Evolutionary conservation across 2,113 vertebrate species (phyloP).

Genomic region (Cairina moschata): DNA sequence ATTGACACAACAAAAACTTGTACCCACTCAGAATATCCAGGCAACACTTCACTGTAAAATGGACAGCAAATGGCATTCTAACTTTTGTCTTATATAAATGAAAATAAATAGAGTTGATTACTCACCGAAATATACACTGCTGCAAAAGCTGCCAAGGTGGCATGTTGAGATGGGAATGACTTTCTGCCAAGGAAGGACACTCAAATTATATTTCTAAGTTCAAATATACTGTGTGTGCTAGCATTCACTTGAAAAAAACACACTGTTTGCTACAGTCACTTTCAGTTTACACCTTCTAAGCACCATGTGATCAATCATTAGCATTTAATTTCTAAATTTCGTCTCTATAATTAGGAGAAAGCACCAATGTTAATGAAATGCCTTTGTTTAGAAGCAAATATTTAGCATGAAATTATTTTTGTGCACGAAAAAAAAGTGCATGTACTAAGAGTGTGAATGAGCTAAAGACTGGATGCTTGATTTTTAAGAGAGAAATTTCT

Average conservation of each 20-base stretch:
- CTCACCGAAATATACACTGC: conserved; percentile 98
- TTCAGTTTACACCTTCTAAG: background rate
- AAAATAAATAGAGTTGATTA: conserved; percentile 59
- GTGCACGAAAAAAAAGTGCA: background rate
- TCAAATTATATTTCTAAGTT: conserved; percentile 64
- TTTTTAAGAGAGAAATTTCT: background rate
- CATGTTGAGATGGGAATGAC: conserved; percentile 97
- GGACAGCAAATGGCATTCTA: background rate
- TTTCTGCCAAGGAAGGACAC: conserved; percentile 88
- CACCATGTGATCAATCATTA: background rate
- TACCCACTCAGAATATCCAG: background rate
- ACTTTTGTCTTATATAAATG: background rate
- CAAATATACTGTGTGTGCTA: background rate
- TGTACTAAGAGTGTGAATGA: background rate
- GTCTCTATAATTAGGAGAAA: background rate
- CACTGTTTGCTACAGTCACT: background rate
- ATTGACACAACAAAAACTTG: background rate
- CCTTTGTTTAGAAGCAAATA: background rate
- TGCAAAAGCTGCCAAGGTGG: conserved; percentile 95
- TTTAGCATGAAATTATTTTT: background rate
- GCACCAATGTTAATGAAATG: background rate
- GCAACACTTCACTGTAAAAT: background rate
- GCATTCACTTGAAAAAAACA: conserved; percentile 14
- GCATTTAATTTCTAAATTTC: background rate
- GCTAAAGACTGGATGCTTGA: background rate